Evolutionary conservation across 2,888 invertebrate species (phyloP), one percentile per base, ranked within the genome.

Genomic region (Caenorhabditis japonica): DNA sequence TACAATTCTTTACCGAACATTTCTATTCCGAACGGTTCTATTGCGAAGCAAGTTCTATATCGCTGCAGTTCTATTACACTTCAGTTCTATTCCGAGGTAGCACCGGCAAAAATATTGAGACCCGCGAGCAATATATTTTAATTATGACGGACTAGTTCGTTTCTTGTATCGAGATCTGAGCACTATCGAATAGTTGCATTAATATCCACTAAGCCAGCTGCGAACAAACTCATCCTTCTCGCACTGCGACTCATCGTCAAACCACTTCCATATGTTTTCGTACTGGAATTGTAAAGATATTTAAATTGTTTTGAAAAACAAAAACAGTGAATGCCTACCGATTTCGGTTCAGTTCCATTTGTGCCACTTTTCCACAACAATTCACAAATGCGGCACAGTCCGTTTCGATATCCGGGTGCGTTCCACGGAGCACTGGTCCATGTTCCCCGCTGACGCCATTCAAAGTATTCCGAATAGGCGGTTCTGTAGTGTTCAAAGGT

Each of bases 391-490:
- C 69, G 59, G 55, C 82, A 82, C 27, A 71, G 38, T 15, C 85
- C 84, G 27, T 83, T 83, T 5, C 82, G 73, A 64, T 80, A 86
- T 1, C 83, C 83, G 3, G 77, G 75, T 5, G 80, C 64, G 46
- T 86, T 84, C 84, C 83, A 86, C 1, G 79, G 81, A 8, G 83
- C 86, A n/a, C 70, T 62, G 8, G 83, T 80, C 85, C 85, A 86
- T 4, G 60, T 41, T 36, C 81, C 81, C 27, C 71, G 66, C 19
- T 81, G 72, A 23, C 87, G 53, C 85, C 85, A 87, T 13, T 77
- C 73, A 41, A 87, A 84, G 59, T 84, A 83, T 51, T 84, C 79
- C n/a, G 79, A 34, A 47, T 85, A 87, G 13, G 79, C 80, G 13
- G 76, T 76, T 7, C 75, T 78, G 59, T n/a, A n/a, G n/a, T n/a